Conservation (phyloP, 1,140 invertebrate species). For the Cyclina sinensis region DNA sequence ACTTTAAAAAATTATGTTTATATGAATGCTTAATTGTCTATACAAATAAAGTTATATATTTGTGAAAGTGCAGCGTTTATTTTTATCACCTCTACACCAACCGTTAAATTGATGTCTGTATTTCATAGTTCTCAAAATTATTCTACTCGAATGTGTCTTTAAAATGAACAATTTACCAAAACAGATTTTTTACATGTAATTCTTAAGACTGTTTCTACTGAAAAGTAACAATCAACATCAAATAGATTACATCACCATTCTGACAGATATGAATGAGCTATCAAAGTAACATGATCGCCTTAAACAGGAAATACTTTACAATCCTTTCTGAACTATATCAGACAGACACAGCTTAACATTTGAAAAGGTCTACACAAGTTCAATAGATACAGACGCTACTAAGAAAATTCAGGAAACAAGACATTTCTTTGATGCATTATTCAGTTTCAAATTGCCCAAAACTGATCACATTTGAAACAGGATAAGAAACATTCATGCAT, state of each 20-base stretch:
- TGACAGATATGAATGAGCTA: not conserved
- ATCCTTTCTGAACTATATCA: not conserved
- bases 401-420: not conserved
- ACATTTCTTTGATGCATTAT: not conserved
- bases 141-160: no score
- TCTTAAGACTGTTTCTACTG: no score
- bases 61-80: no score
- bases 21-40: no score
- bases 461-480: not conserved
- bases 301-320: not conserved
- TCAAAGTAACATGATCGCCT: no score
- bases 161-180: no score
- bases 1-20: no score
- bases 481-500: slow-evolving; percentile 9
- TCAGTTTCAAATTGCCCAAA: not conserved
- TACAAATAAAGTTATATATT: no score
- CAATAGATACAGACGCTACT: not conserved
- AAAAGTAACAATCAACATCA: not conserved
- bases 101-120: no score
- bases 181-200: no score
- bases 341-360: not conserved
- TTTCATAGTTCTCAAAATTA: no score
- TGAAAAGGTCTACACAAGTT: not conserved
- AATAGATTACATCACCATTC: not conserved
- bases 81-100: no score